Evolutionary conservation across 2,797 vertebrate genomes (phyloP).

Genomic region (Graptemys geographica): DNA sequence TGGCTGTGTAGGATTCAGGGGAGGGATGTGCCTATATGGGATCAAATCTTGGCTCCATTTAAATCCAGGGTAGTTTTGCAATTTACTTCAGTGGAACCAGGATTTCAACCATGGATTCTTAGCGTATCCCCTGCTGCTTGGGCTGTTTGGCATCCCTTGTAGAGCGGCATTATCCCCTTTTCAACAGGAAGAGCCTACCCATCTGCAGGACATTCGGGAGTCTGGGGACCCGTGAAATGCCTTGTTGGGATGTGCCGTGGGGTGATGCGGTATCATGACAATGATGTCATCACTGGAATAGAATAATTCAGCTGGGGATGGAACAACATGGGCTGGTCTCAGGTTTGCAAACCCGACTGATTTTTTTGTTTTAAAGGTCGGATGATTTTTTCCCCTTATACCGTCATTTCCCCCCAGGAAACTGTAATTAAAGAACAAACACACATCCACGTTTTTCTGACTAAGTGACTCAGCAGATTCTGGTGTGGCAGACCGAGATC

Average conservation of each 20-base stretch:
- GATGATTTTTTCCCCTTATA: background rate
- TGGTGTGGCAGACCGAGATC: background rate
- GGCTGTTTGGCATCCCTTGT: background rate
- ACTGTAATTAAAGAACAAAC: background rate
- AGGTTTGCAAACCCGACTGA: background rate
- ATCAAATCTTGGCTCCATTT: background rate
- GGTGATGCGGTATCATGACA: background rate
- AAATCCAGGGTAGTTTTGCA: background rate
- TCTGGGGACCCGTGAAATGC: too few species aligned
- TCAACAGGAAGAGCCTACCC: background rate
- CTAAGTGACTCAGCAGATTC: background rate
- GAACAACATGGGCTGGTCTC: background rate
- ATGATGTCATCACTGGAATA: background rate
- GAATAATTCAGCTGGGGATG: background rate
- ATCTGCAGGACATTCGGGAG: background rate
- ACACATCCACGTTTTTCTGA: background rate
- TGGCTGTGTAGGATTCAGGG: background rate
- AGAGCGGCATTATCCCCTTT: background rate
- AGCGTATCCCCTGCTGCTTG: background rate
- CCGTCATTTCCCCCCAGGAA: background rate
- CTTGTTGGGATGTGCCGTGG: background rate
- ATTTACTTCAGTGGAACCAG: background rate
- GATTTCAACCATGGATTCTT: background rate
- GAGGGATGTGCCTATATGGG: background rate
- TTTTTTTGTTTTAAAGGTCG: background rate